These are phyloP conservation scores for Urocolius indicus DNA, from an alignment of 2,113 vertebrate species.

Conservation along the genomic window DNA sequence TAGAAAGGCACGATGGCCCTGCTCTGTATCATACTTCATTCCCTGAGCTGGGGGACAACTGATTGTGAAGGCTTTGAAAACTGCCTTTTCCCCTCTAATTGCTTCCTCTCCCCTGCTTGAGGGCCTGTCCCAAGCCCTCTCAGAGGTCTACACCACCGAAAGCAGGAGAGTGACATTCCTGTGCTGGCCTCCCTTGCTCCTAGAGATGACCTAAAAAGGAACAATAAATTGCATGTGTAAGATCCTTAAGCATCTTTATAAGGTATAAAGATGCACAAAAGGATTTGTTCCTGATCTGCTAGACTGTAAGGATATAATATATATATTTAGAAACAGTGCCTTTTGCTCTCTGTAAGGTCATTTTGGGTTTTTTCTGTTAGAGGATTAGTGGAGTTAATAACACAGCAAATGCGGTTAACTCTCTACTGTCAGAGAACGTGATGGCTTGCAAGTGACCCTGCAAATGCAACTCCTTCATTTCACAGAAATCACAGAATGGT, in stretches of 20 bases:
- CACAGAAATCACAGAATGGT: too few species aligned
- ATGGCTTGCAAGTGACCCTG: not conserved
- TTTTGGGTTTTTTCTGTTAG: not conserved
- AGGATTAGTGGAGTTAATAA: not conserved
- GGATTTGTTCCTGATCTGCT: not conserved
- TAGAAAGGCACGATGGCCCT: not conserved
- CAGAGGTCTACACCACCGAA: not conserved
- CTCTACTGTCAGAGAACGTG: not conserved
- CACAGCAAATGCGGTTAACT: not conserved
- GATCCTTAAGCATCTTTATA: not conserved
- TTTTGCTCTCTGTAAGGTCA: not conserved
- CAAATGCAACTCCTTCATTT: not conserved
- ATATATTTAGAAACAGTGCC: not conserved
- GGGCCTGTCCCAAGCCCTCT: not conserved
- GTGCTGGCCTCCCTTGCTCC: not conserved
- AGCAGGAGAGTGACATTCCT: not conserved
- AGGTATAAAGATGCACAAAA: not conserved
- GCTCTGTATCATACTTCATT: not conserved
- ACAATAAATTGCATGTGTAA: not conserved
- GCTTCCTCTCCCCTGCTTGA: fast-evolving
- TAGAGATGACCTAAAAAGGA: not conserved
- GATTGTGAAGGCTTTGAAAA: not conserved
- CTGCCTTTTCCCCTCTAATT: not conserved
- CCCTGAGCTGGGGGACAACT: fast-evolving
- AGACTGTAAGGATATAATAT: not conserved